phyloP scores from a whole-genome alignment of 2,113 vertebrate genomes.

The Steatornis caripensis region DNA sequence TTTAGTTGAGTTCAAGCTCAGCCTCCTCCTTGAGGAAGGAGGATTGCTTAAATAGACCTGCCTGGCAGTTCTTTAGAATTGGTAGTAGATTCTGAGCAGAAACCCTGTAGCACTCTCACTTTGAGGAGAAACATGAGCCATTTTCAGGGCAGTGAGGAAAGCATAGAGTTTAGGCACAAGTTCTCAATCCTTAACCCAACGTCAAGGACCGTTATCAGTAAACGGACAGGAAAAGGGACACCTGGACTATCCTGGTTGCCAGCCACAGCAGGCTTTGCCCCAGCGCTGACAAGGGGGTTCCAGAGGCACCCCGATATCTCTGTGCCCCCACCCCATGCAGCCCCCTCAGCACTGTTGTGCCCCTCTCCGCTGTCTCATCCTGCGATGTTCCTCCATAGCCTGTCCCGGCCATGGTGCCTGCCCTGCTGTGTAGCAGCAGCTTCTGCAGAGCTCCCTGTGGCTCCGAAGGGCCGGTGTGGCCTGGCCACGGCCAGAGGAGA shows the following conservation, averaged over 20 bases:
- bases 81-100: neutral
- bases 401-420: neutral
- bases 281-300: neutral
- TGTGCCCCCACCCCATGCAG: too few species aligned
- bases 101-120: neutral
- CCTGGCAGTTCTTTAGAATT: neutral
- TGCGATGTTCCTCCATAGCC: rapidly evolving
- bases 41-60: neutral
- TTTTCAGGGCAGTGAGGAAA: neutral
- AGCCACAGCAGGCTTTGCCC: neutral
- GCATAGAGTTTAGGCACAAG: neutral
- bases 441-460: neutral
- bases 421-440: rapidly evolving
- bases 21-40: neutral
- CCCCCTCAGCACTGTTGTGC: neutral
- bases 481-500: too few species aligned
- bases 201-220: neutral
- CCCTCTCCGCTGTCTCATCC: neutral
- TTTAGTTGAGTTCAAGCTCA: neutral
- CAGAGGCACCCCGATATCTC: neutral
- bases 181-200: neutral
- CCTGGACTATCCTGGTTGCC: neutral
- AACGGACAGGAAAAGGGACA: neutral
- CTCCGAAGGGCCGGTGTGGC: too few species aligned
- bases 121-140: rapidly evolving